These are phyloP conservation scores for Anser brachyrhynchus DNA, from an alignment of 2,113 vertebrate genomes.

Conservation along the genomic window DNA sequence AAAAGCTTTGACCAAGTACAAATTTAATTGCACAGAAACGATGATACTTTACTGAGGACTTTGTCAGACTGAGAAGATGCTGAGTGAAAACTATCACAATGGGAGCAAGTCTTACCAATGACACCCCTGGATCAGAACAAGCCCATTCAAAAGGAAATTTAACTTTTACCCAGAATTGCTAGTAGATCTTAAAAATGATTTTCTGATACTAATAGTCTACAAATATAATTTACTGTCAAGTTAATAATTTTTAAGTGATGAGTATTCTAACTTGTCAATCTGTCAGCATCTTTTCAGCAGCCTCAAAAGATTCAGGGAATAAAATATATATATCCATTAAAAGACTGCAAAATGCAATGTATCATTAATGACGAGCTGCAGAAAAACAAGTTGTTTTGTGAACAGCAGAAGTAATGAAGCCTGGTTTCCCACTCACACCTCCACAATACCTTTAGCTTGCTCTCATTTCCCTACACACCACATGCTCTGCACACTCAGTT, in stretches of 20 bases:
- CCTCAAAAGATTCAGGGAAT: neutral
- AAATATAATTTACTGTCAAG: neutral
- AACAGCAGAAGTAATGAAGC: slow-evolving; percentile 49
- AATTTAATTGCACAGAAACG: neutral
- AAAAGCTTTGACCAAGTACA: neutral
- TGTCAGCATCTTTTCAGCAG: neutral
- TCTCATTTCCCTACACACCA: slow-evolving; percentile 65
- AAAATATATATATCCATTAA: neutral
- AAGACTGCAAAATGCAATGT: slow-evolving; percentile 5
- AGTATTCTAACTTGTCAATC: neutral
- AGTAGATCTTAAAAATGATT: neutral
- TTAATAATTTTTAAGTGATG: neutral
- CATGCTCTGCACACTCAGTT: slow-evolving; percentile 41
- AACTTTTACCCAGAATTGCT: neutral
- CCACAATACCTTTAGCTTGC: slow-evolving; percentile 56
- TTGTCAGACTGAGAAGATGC: neutral
- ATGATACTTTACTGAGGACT: neutral
- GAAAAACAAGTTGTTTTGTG: slow-evolving; percentile 56
- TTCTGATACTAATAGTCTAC: neutral
- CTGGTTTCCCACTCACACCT: slow-evolving; percentile 68
- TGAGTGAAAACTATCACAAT: neutral
- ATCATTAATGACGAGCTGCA: slow-evolving; percentile 38
- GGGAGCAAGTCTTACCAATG: neutral
- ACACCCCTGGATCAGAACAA: neutral
- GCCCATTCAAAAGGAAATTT: neutral